Percentiles rank a stretch among this genome's conserved stretches.
Conservation (phyloP, 2,113 vertebrate species). For the Callorhinus ursinus region DNA sequence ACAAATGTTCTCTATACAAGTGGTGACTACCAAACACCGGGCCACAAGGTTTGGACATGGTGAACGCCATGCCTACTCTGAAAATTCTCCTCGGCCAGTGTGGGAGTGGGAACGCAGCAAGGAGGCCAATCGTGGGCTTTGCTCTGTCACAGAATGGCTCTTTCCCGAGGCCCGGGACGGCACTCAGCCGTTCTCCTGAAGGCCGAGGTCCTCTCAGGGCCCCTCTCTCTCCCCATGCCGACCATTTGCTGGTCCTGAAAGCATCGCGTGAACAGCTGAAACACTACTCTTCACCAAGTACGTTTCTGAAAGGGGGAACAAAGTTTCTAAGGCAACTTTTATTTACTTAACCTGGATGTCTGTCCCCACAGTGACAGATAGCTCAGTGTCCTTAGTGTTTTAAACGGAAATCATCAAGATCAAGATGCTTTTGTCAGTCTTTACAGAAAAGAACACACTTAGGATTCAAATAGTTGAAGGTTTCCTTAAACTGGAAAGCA, state of each 20-base stretch:
- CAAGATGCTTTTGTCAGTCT: neutral
- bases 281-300: neutral
- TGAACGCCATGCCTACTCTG: accelerated
- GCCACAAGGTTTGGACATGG: neutral
- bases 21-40: accelerated
- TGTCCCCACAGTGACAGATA: neutral
- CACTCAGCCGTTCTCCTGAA: neutral
- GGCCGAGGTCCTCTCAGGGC: accelerated
- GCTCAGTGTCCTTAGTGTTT: neutral
- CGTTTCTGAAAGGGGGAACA: neutral
- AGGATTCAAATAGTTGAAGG: neutral
- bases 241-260: neutral
- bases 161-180: accelerated
- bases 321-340: neutral
- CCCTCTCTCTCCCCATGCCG: neutral
- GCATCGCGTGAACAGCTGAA: neutral
- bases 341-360: neutral
- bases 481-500: neutral
- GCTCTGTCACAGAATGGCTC: accelerated
- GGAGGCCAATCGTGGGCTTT: accelerated
- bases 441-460: neutral
- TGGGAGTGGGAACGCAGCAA: accelerated
- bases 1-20: accelerated
- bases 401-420: neutral
- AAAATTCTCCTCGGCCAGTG: neutral